Evolutionary conservation across 2,797 vertebrate species (phyloP).

Genomic region (Phalanger gymnotis): DNA sequence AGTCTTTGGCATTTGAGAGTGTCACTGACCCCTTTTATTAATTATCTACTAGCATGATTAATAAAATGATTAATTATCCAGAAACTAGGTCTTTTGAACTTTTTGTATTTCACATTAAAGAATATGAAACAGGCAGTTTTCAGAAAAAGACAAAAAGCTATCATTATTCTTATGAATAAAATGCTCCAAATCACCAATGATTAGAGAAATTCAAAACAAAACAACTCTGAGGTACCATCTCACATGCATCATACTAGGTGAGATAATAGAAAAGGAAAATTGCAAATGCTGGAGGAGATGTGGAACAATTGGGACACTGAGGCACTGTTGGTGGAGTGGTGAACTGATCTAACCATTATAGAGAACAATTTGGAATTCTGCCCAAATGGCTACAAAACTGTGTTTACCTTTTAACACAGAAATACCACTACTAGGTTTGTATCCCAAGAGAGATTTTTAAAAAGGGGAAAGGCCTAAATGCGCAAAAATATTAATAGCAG

Average conservation of each 20-base stretch:
- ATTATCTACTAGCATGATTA: neutral
- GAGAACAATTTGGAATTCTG: neutral
- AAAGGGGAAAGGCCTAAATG: neutral
- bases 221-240: neutral
- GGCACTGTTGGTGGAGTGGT: neutral
- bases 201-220: neutral
- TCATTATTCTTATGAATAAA: neutral
- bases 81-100: neutral
- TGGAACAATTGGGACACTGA: too few species aligned
- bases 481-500: neutral
- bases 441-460: neutral
- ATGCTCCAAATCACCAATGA: neutral
- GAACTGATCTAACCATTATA: neutral
- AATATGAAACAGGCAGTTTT: neutral
- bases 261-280: neutral
- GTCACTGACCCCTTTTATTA: neutral
- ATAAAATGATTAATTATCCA: neutral
- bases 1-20: neutral
- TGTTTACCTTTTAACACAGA: neutral
- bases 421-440: neutral
- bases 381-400: neutral
- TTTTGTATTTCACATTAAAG: neutral
- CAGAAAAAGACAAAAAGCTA: neutral
- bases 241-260: neutral
- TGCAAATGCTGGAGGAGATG: neutral